Percentiles rank a stretch among this genome's conserved stretches.
Evolutionary conservation across 2,113 vertebrate species (phyloP).

Genomic region (Eleginops maclovinus): DNA sequence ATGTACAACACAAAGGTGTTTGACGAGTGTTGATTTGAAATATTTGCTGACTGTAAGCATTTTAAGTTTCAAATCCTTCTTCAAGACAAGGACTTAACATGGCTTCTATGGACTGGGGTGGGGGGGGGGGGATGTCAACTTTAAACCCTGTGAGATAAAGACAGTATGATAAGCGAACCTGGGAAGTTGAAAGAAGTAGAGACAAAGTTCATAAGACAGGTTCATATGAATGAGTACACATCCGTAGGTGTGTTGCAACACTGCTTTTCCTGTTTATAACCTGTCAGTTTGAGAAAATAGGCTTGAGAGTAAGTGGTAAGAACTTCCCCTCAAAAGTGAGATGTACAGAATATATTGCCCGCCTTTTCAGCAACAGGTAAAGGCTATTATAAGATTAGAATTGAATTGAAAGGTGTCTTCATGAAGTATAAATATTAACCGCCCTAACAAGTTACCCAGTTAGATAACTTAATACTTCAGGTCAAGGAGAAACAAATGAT

Average conservation of each 20-base stretch:
- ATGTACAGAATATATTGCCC: background rate
- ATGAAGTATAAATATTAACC: background rate
- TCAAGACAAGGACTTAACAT: background rate
- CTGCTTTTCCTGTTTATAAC: constrained; percentile 21
- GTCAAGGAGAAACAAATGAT: no score
- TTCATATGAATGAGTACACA: background rate
- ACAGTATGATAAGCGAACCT: no score
- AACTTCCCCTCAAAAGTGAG: background rate
- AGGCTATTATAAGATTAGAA: background rate
- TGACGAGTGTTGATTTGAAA: background rate
- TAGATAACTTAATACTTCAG: no score
- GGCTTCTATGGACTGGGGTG: no score
- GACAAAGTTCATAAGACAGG: background rate
- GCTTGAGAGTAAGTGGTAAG: background rate
- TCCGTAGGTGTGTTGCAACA: background rate
- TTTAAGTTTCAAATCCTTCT: background rate
- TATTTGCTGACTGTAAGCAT: background rate
- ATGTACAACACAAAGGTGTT: background rate
- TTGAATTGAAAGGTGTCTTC: background rate
- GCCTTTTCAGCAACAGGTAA: no score
- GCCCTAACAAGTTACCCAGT: background rate
- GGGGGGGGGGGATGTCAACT: no score
- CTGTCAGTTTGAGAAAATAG: background rate
- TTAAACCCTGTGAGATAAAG: background rate
- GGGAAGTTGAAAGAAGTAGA: background rate